Evolutionary conservation across 2,113 vertebrate genomes (phyloP).

Genomic region (Cyanistes caeruleus): DNA sequence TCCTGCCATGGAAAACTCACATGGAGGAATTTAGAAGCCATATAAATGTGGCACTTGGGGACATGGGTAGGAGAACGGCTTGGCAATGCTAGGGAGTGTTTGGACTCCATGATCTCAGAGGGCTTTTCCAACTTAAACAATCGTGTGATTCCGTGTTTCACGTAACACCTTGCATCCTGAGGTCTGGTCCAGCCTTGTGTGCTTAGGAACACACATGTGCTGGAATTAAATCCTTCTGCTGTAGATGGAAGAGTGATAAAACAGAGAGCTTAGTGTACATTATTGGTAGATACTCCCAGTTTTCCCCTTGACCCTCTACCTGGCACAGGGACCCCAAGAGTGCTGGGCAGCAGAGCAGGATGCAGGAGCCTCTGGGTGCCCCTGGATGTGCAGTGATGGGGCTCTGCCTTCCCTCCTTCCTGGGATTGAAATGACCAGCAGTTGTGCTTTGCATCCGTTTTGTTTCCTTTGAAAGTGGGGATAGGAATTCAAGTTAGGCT

Average conservation of each 20-base stretch:
- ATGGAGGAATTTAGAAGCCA: background rate
- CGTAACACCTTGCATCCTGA: background rate
- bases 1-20: background rate
- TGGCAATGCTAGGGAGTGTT: background rate
- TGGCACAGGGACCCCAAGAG: background rate
- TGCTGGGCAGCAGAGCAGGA: background rate
- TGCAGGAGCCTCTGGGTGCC: background rate
- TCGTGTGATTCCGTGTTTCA: background rate
- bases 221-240: background rate
- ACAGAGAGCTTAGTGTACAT: background rate
- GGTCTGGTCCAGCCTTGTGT: background rate
- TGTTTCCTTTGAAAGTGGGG: background rate
- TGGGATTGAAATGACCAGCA: fast-evolving
- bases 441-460: background rate
- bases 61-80: fast-evolving
- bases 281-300: background rate
- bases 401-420: background rate
- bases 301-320: background rate
- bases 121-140: background rate
- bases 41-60: background rate
- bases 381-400: fast-evolving
- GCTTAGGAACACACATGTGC: fast-evolving
- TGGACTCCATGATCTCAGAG: background rate
- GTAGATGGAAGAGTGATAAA: background rate
- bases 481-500: background rate